Evolutionary conservation across 1,140 invertebrate genomes (phyloP).

Genomic region (Colletes latitarsis): DNA sequence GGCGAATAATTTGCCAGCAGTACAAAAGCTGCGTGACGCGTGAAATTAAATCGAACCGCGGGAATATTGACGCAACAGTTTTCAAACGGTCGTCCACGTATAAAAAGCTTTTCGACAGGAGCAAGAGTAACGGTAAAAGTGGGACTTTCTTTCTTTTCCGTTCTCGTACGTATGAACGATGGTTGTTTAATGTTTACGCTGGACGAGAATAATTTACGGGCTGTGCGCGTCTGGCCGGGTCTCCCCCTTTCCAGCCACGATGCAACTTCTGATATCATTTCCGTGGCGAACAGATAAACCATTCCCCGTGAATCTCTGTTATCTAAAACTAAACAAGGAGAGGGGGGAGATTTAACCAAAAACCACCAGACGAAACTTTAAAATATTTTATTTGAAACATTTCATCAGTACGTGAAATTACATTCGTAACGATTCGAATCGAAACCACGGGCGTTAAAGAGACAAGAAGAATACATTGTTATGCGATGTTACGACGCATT

Average conservation of each 20-base stretch:
- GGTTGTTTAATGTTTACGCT: constrained; percentile 40
- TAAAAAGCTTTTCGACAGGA: too few relatives aligned
- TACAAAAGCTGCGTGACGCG: background rate
- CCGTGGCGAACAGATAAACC: background rate
- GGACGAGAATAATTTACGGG: constrained; percentile 43
- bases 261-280: background rate
- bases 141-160: constrained; percentile 20
- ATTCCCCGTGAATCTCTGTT: background rate
- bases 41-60: background rate
- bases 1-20: background rate
- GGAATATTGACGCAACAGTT: background rate
- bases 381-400: too few relatives aligned
- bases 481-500: background rate
- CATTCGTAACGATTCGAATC: too few relatives aligned
- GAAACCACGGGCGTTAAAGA: too few relatives aligned
- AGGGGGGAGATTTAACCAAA: too few relatives aligned
- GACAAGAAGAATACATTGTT: too few relatives aligned
- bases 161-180: constrained; percentile 9
- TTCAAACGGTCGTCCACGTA: too few relatives aligned
- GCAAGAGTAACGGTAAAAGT: constrained; percentile 21
- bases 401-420: too few relatives aligned
- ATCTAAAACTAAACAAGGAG: too few relatives aligned
- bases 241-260: constrained; percentile 1
- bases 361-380: too few relatives aligned
- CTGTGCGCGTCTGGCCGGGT: background rate